Conservation (phyloP, 2,888 invertebrate species). For the Timema cristinae region DNA sequence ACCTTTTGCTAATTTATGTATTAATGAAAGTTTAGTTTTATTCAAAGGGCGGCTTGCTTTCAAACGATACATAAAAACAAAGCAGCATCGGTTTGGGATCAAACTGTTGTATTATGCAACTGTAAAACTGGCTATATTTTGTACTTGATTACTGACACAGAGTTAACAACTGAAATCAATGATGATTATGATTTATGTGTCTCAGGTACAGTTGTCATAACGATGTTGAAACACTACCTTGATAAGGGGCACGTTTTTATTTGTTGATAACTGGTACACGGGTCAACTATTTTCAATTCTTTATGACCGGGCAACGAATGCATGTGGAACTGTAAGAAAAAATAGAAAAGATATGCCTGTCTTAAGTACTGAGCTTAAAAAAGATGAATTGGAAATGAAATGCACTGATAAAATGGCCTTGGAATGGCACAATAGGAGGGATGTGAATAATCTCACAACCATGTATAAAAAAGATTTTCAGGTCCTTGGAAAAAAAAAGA, state of each 20-base stretch:
- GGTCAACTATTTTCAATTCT: background rate
- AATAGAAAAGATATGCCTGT: conserved; percentile 8
- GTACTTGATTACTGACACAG: background rate
- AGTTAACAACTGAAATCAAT: background rate
- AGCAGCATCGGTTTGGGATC: background rate
- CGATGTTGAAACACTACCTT: background rate
- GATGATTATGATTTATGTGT: background rate
- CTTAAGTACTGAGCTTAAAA: background rate
- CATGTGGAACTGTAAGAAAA: conserved; percentile 2
- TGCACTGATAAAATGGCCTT: background rate
- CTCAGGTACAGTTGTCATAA: background rate
- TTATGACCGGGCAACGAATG: background rate
- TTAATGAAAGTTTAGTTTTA: conserved; percentile 8
- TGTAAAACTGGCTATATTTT: background rate
- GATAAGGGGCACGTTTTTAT: background rate
- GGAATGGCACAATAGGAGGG: background rate
- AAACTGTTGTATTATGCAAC: conserved; percentile 3
- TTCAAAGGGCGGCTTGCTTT: background rate
- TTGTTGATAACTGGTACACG: conserved; percentile 6
- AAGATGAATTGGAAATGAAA: background rate
- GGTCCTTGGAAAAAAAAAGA: background rate
- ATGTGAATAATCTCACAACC: background rate
- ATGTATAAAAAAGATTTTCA: background rate
- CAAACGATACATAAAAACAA: conserved; percentile 14
- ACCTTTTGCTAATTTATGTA: background rate